Conservation (phyloP, 2,888 invertebrate species). For the Epinotia ramella region DNA sequence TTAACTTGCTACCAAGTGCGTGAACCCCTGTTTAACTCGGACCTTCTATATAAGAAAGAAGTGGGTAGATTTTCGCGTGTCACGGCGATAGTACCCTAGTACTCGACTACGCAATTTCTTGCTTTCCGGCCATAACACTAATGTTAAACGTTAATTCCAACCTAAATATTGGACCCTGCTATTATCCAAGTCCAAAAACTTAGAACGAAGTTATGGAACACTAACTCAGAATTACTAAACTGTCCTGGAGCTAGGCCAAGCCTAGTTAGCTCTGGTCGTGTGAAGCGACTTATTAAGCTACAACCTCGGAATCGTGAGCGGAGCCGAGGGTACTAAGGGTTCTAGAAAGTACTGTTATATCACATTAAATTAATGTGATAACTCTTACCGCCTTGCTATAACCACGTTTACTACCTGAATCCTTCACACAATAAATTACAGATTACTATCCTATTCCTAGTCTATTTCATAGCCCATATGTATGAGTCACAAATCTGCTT, state of each 20-base stretch:
- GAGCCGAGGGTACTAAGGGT: not conserved
- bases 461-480: too few relatives aligned
- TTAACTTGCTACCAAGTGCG: too few relatives aligned
- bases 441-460: too few relatives aligned
- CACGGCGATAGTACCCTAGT: too few relatives aligned
- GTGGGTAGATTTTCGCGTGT: too few relatives aligned
- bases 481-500: too few relatives aligned
- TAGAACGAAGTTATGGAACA: slow-evolving; percentile 14
- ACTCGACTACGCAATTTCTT: not conserved
- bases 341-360: not conserved
- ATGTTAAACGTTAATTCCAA: not conserved
- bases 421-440: too few relatives aligned
- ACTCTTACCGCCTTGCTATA: too few relatives aligned
- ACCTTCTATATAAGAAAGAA: too few relatives aligned
- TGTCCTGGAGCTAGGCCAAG: slow-evolving; percentile 2
- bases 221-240: slow-evolving; percentile 8
- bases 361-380: too few relatives aligned
- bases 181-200: slow-evolving; percentile 1
- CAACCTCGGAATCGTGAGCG: slow-evolving; percentile 1
- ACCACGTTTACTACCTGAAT: too few relatives aligned
- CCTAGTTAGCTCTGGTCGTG: slow-evolving; percentile 6
- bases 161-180: not conserved
- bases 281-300: not conserved
- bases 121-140: not conserved
- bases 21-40: too few relatives aligned